Conservation (phyloP, 1,140 invertebrate species). For the Brachionus rubens region DNA sequence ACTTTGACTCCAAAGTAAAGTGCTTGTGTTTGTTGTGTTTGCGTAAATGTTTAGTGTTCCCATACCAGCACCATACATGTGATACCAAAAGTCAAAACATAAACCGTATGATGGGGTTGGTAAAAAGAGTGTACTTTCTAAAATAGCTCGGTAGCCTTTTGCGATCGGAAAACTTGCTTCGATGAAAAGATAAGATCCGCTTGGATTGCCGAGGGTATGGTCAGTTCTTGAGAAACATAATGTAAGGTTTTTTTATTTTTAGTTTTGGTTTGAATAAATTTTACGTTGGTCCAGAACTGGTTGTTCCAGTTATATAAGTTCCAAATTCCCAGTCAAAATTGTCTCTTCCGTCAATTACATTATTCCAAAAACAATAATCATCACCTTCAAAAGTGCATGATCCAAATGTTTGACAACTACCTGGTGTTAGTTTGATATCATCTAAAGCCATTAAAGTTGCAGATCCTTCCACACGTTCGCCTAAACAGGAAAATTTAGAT, state of each 20-base stretch:
- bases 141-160: slow-evolving; percentile 1
- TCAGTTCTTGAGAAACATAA: slow-evolving; percentile 50
- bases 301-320: slow-evolving; percentile 48
- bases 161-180: slow-evolving; percentile 49
- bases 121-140: slow-evolving; percentile 18
- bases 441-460: slow-evolving; percentile 49
- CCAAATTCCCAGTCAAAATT: slow-evolving; percentile 55
- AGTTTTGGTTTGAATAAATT: background rate
- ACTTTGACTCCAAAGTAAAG: slow-evolving; percentile 39
- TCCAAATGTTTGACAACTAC: slow-evolving; percentile 24
- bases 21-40: background rate
- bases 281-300: slow-evolving; percentile 51
- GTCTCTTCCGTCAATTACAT: slow-evolving; percentile 50
- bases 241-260: background rate
- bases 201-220: slow-evolving; percentile 54
- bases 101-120: slow-evolving; percentile 32
- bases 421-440: slow-evolving; percentile 15
- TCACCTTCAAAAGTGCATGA: slow-evolving; percentile 53
- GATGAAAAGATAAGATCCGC: slow-evolving; percentile 58
- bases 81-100: slow-evolving; percentile 57
- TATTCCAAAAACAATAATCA: slow-evolving; percentile 63
- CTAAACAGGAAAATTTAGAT: background rate
- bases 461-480: slow-evolving; percentile 49
- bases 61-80: slow-evolving; percentile 53
- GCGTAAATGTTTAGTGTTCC: slow-evolving; percentile 32